These are phyloP conservation scores for Pogona vitticeps DNA, from an alignment of 2,113 vertebrate species.

Conservation along the genomic window DNA sequence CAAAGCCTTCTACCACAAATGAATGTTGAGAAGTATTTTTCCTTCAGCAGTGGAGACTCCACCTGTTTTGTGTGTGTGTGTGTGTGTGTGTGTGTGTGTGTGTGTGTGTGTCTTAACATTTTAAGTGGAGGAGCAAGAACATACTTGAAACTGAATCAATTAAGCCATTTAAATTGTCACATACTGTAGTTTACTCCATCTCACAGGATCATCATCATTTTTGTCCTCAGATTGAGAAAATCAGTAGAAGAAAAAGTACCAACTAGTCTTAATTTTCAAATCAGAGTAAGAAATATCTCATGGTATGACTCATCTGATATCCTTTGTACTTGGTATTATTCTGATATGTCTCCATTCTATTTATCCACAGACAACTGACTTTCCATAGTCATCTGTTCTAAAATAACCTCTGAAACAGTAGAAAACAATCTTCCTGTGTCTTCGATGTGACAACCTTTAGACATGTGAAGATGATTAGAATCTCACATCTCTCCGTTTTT, in stretches of 20 bases:
- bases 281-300: not conserved
- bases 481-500: too few species aligned
- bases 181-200: not conserved
- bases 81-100: too few species aligned
- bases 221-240: not conserved
- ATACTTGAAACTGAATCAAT: not conserved
- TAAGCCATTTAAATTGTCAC: not conserved
- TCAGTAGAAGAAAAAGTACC: not conserved
- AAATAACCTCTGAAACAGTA: not conserved
- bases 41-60: not conserved
- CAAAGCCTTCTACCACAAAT: not conserved
- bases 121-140: not conserved
- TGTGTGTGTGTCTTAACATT: too few species aligned
- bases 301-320: not conserved
- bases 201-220: not conserved
- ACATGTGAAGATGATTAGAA: too few species aligned
- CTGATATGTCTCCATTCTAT: not conserved
- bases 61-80: conserved; percentile 6
- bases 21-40: not conserved
- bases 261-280: not conserved
- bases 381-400: not conserved
- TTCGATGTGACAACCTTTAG: too few species aligned
- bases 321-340: not conserved
- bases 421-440: too few species aligned
- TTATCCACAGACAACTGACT: not conserved